Evolutionary conservation across 2,113 vertebrate genomes (phyloP).

Genomic region (Illadopsis cleaveri): DNA sequence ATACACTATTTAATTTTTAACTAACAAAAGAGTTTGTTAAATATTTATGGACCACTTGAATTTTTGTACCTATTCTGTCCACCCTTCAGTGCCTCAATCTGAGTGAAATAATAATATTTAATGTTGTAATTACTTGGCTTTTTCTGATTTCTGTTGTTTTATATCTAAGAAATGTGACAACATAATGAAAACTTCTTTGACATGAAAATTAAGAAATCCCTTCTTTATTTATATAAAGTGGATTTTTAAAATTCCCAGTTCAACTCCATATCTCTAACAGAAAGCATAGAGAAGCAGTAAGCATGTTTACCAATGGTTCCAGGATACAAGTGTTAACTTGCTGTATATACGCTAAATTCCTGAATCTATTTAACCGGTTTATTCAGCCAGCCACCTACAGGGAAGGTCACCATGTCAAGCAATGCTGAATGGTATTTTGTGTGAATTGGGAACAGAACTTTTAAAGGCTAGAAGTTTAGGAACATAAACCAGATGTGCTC

Average conservation of each 20-base stretch:
- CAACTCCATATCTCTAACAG: not conserved
- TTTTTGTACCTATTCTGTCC: slow-evolving; percentile 70
- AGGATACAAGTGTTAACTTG: slow-evolving; percentile 61
- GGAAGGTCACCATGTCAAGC: slow-evolving; percentile 74
- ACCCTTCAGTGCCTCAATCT: not conserved
- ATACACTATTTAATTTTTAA: slow-evolving; percentile 86
- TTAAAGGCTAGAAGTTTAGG: slow-evolving; percentile 75
- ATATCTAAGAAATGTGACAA: not conserved
- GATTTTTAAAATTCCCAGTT: not conserved
- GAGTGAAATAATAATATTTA: not conserved
- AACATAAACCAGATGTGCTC: slow-evolving; percentile 82
- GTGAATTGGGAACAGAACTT: slow-evolving; percentile 75
- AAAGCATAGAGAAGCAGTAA: not conserved
- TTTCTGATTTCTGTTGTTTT: not conserved
- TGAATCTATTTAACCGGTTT: slow-evolving; percentile 68
- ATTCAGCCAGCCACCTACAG: slow-evolving; percentile 69
- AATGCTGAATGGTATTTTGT: slow-evolving; percentile 76
- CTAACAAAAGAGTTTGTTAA: slow-evolving; percentile 84
- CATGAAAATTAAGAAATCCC: not conserved
- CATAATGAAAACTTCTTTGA: slow-evolving; percentile 8
- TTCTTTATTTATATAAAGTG: not conserved
- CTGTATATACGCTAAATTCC: slow-evolving; percentile 59
- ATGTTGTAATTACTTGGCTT: not conserved
- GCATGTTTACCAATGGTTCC: slow-evolving; percentile 18
- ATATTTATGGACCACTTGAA: slow-evolving; percentile 78